Percentiles rank a stretch among this genome's conserved stretches.
phyloP scores from a whole-genome alignment of 2,113 vertebrate genomes.

The Pseudolaguvia tuberculata region DNA sequence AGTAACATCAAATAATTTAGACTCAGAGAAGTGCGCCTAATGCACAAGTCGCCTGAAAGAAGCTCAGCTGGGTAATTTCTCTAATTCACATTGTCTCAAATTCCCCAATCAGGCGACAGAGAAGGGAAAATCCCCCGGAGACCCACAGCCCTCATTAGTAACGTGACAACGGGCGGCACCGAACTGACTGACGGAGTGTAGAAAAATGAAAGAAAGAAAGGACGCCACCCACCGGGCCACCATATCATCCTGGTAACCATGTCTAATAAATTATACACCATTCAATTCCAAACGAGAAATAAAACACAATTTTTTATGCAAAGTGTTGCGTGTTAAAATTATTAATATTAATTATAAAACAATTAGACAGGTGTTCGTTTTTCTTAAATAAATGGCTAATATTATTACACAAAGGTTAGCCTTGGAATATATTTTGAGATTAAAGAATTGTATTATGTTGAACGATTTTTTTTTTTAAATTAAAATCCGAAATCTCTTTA shows the following conservation, averaged over 20 bases:
- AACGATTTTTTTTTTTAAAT: neutral
- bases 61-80: conserved; percentile 22
- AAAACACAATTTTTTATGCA: neutral
- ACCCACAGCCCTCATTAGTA: conserved; percentile 5
- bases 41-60: neutral
- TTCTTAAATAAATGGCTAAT: neutral
- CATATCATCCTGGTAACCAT: neutral
- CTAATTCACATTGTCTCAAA: conserved; percentile 57
- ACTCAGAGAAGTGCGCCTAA: neutral
- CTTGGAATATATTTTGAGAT: neutral
- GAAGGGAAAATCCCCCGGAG: conserved; percentile 51
- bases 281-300: neutral
- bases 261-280: conserved; percentile 2
- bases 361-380: neutral
- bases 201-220: conserved; percentile 47
- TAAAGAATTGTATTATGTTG: neutral
- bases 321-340: neutral
- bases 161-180: conserved; percentile 9
- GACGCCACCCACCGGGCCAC: conserved; percentile 65
- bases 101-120: conserved; percentile 47
- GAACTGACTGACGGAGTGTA: conserved; percentile 9
- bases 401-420: neutral
- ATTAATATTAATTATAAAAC: neutral
- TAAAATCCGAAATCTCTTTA: no score
- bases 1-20: neutral